A percentile compares a stretch with the other conserved stretches of the same genome.
phyloP scores from a whole-genome alignment of 1,140 invertebrate species.

The Leptinotarsa lineolata region DNA sequence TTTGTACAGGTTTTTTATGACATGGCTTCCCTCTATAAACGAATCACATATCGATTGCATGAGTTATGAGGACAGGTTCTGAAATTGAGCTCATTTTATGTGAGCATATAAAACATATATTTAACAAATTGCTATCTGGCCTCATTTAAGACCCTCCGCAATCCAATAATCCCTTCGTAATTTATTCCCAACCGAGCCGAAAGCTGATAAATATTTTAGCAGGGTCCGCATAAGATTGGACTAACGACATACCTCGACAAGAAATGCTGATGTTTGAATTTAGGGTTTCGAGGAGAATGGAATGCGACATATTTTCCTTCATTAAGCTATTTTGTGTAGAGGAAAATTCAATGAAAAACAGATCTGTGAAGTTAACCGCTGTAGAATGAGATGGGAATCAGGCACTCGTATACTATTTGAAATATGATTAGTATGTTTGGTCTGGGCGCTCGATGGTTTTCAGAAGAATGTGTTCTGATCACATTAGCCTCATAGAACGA shows the following conservation, averaged over 20 bases:
- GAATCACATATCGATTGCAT: background rate
- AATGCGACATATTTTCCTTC: background rate
- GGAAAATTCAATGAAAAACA: background rate
- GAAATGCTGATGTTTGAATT: slow-evolving; percentile 22
- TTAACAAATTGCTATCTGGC: slow-evolving; percentile 23
- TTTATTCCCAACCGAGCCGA: slow-evolving; percentile 19
- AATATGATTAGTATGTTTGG: too few relatives aligned
- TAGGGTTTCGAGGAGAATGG: background rate
- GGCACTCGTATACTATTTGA: background rate
- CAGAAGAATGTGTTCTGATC: too few relatives aligned
- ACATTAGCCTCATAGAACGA: too few relatives aligned
- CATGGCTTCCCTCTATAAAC: background rate
- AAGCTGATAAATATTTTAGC: slow-evolving; percentile 27
- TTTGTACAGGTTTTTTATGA: background rate
- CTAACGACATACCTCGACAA: slow-evolving; percentile 11
- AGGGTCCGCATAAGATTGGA: slow-evolving; percentile 20
- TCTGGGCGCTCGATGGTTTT: too few relatives aligned
- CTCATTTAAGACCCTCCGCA: slow-evolving; percentile 16
- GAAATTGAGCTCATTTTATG: slow-evolving; percentile 20
- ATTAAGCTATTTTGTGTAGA: background rate
- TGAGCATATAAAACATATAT: slow-evolving; percentile 22
- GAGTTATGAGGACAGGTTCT: slow-evolving; percentile 9
- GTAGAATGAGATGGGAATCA: background rate
- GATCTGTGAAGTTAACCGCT: background rate
- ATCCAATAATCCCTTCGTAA: slow-evolving; percentile 27